Conservation (phyloP, 2,797 vertebrate species). For the Podarcis siculus region DNA sequence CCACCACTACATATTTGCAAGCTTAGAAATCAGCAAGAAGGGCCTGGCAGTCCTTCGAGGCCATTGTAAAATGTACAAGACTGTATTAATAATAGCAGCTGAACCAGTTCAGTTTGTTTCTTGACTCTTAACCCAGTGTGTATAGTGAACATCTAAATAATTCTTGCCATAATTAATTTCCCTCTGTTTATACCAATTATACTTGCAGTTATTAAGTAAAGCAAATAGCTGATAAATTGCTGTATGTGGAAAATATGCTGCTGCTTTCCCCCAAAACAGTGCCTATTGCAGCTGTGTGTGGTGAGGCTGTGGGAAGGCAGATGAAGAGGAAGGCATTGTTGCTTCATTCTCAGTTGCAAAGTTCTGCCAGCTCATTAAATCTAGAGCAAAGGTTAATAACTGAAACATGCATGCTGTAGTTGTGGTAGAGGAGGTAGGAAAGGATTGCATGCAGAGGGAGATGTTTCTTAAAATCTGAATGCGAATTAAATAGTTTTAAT, state of each 20-base stretch:
- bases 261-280: background rate
- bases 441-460: too few relatives aligned
- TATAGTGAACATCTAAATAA: background rate
- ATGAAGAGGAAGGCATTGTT: background rate
- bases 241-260: background rate
- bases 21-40: background rate
- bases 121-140: background rate
- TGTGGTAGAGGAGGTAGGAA: background rate
- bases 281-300: background rate
- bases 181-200: background rate
- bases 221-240: background rate
- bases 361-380: background rate
- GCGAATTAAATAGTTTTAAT: background rate
- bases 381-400: background rate
- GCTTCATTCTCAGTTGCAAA: accelerated
- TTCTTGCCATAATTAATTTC: background rate
- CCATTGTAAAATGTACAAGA: background rate
- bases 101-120: background rate
- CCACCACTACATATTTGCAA: background rate
- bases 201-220: background rate
- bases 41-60: background rate
- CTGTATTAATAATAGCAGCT: background rate
- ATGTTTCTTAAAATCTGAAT: background rate
- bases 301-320: background rate
- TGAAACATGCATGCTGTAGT: too few relatives aligned